Evolutionary conservation across 2,113 vertebrate species (phyloP), one percentile per base, ranked within the genome.

Genomic region (Ctenodactylus gundi): DNA sequence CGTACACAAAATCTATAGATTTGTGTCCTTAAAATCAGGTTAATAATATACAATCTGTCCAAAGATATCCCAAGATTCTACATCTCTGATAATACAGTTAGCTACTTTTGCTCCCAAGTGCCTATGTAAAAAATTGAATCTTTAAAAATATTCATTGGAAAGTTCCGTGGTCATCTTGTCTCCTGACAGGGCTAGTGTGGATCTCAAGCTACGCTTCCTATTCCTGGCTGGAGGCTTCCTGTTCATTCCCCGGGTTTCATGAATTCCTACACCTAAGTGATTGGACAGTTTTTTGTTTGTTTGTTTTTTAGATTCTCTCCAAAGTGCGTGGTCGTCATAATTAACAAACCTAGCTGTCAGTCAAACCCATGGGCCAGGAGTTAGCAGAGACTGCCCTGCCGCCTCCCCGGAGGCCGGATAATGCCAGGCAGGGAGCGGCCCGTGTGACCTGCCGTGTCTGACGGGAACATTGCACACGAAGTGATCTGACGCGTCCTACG

Each of bases 321-420:
- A 85, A 70, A 51, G 29, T 72, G n/a, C 25, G 3, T 10, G 57
- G 64, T 17, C 15, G 75, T 81, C 81, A 64, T 95, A 94, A 95
- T 94, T 62, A 96, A 93, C 65, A 76, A 94, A 67, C 58, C 34
- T 36, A 91, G 76, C 84, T 93, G 84, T 82, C 93, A 92, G 8
- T 97, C 93, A 87, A 87, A 57, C 49, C 53, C 36, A 76, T 94
- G 95, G 96, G 89, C 80, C 89, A 72, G 73, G 0, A 39, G 49
- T 80, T 92, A 4, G 1, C n/a, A 21, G 72, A 46, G 44, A 80
- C 95, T 2, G 14, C 29, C 34, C 29, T 3, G 1, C 20, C 2
- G 53, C 90, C 82, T 93, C 44, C 44, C 83, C n/a, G 57, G 82
- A 82, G 92, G 39, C 31, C 29, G 65, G 81, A 88, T 29, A 68